phyloP scores from a whole-genome alignment of 2,113 vertebrate genomes.

The Miniopterus natalensis region DNA sequence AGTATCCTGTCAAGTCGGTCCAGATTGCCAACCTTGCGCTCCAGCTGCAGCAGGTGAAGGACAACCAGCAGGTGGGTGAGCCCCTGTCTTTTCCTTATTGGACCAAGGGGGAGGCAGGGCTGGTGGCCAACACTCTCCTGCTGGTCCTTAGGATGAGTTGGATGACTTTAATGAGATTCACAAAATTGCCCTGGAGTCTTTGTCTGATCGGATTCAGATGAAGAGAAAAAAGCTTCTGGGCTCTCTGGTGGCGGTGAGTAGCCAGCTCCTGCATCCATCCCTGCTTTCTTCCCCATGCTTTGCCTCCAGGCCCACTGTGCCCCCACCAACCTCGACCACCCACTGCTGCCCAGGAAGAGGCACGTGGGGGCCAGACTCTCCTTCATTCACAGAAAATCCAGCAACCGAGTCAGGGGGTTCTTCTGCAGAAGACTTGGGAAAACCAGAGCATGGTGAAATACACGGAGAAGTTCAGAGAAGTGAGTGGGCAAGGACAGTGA shows the following conservation, averaged over 20 bases:
- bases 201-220: background rate
- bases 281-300: background rate
- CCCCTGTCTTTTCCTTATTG: accelerated
- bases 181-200: background rate
- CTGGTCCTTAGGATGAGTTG: constrained; percentile 71
- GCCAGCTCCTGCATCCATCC: background rate
- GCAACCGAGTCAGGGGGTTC: constrained; percentile 34
- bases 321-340: background rate
- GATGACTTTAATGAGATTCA: constrained; percentile 61
- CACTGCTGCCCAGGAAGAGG: background rate
- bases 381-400: constrained; percentile 62
- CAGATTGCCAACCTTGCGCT: constrained; percentile 56
- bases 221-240: constrained; percentile 39
- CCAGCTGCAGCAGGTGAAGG: constrained; percentile 74
- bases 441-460: background rate
- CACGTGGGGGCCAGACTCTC: background rate
- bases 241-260: constrained; percentile 71
- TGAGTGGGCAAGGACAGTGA: constrained; percentile 27
- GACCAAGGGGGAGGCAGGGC: background rate
- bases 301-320: accelerated
- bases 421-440: constrained; percentile 55
- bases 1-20: background rate
- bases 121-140: background rate
- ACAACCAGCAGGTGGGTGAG: constrained; percentile 79
- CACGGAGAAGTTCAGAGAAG: constrained; percentile 56